phyloP scores from a whole-genome alignment of 2,113 vertebrate genomes.

The Orthochromis indermauri region DNA sequence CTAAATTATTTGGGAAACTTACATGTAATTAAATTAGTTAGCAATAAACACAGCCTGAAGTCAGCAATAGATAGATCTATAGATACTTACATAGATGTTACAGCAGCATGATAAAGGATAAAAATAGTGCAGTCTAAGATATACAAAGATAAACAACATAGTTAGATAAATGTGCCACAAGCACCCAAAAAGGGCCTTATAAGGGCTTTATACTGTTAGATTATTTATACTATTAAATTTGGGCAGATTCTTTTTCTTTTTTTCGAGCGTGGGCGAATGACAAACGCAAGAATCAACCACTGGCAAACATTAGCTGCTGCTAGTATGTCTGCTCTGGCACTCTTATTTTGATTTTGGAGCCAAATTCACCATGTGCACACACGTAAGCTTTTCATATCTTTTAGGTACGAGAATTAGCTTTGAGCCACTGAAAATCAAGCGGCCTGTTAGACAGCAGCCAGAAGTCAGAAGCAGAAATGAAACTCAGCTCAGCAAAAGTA shows the following conservation, averaged over 20 bases:
- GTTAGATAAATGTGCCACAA: background rate
- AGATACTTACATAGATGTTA: background rate
- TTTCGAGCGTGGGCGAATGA: background rate
- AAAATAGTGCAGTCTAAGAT: accelerated
- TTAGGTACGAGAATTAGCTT: background rate
- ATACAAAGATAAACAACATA: background rate
- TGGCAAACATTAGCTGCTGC: background rate
- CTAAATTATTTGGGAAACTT: background rate
- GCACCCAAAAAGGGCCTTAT: background rate
- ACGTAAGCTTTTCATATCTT: background rate
- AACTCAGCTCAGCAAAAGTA: background rate
- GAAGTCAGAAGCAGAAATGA: background rate
- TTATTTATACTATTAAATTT: background rate
- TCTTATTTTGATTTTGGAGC: background rate
- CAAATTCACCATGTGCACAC: background rate
- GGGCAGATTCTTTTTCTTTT: background rate
- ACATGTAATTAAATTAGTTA: background rate
- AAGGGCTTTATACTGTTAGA: background rate
- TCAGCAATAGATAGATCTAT: background rate
- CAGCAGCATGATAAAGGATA: background rate
- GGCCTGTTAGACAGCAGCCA: background rate
- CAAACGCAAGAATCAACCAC: background rate
- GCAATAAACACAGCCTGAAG: background rate
- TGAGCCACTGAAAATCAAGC: background rate
- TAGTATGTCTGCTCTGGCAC: background rate